A percentile compares a stretch with the other conserved stretches of the same genome.
Conservation (phyloP, 2,888 invertebrate species). For the Drosophila greeni region DNA sequence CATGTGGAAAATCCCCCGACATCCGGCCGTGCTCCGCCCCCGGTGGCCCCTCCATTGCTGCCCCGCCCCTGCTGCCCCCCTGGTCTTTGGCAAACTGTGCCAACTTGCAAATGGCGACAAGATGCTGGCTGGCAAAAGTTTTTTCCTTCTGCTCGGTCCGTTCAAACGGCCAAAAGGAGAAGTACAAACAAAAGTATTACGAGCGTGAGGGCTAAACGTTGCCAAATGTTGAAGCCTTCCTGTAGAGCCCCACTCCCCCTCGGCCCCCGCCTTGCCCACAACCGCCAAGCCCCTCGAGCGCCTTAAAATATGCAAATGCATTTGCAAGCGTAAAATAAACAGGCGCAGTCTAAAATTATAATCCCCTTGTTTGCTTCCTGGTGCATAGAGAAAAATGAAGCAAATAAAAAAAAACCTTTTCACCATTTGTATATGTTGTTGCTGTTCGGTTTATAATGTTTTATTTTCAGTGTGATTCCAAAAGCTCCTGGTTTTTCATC, state of each 20-base stretch:
- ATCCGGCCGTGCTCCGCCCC: conserved; percentile 9
- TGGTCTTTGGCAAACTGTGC: conserved; percentile 49
- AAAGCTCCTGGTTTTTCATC: too few relatives aligned
- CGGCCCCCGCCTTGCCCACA: conserved; percentile 3
- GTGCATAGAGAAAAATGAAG: conserved; percentile 1
- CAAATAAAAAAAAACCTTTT: too few relatives aligned
- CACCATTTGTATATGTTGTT: too few relatives aligned
- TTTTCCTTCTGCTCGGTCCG: conserved; percentile 47
- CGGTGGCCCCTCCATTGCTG: conserved; percentile 1
- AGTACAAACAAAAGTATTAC: conserved; percentile 60
- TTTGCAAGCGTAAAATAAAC: conserved; percentile 64
- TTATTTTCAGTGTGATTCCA: not conserved
- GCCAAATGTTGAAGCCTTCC: conserved; percentile 59
- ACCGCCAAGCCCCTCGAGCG: conserved; percentile 18
- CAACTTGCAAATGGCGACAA: conserved; percentile 72
- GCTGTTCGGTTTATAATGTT: not conserved
- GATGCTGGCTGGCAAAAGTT: conserved; percentile 70
- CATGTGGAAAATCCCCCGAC: conserved; percentile 49
- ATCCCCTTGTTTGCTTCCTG: conserved; percentile 21
- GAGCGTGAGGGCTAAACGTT: conserved; percentile 61
- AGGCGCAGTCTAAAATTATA: conserved; percentile 48
- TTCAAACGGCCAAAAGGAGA: conserved; percentile 46
- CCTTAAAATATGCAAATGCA: conserved; percentile 68
- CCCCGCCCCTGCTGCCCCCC: not conserved
- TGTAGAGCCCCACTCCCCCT: not conserved